These are phyloP conservation scores for Acanthosepion esculentum DNA, from an alignment of 2,888 invertebrate genomes.

Conservation along the genomic window DNA sequence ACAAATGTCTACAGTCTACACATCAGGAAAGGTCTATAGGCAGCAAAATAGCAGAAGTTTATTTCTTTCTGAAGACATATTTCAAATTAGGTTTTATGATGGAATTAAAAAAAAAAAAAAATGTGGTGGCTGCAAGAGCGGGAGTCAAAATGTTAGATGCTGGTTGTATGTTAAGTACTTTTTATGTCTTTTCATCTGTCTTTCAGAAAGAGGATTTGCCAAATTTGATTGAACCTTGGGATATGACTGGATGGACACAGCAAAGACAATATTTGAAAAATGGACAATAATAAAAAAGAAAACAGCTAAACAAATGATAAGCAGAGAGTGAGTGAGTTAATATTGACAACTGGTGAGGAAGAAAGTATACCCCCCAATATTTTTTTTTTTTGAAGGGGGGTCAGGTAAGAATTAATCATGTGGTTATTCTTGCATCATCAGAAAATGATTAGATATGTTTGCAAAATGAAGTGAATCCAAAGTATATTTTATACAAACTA, in stretches of 20 bases:
- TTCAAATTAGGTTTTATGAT: background rate
- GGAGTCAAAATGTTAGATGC: background rate
- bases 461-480: no score
- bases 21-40: background rate
- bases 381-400: no score
- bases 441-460: no score
- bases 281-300: no score
- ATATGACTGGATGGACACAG: background rate
- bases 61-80: background rate
- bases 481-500: no score
- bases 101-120: background rate
- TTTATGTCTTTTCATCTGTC: background rate
- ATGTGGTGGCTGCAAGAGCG: background rate
- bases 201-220: background rate
- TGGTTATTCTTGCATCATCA: no score
- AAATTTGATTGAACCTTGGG: background rate
- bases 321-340: background rate
- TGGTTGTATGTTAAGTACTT: background rate
- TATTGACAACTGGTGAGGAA: background rate
- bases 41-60: background rate
- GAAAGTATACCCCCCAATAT: background rate
- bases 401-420: no score
- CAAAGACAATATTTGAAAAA: background rate
- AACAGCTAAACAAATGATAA: background rate
- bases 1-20: background rate